These are phyloP conservation scores for Stictocephala bisonia DNA, from an alignment of 2,888 invertebrate species.

Conservation along the genomic window DNA sequence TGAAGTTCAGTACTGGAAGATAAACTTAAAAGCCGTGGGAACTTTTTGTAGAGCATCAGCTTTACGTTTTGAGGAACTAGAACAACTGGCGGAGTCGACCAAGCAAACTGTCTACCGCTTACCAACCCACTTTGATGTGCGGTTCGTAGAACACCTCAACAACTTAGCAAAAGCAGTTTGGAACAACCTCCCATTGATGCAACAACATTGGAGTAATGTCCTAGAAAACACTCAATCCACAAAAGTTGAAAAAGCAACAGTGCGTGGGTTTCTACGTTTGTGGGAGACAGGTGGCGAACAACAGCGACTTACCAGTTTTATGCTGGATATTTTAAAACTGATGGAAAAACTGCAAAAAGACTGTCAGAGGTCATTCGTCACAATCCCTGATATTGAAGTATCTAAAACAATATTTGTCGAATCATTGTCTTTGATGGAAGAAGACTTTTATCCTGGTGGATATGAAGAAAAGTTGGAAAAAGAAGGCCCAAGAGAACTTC, in stretches of 20 bases:
- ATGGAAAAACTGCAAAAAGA: slow-evolving; percentile 45
- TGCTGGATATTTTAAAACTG: slow-evolving; percentile 35
- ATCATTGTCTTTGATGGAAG: slow-evolving; percentile 26
- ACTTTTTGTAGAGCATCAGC: slow-evolving; percentile 46
- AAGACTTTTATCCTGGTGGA: slow-evolving; percentile 6
- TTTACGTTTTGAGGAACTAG: slow-evolving; percentile 16
- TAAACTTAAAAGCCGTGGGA: slow-evolving; percentile 39
- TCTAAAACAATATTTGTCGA: slow-evolving; percentile 36
- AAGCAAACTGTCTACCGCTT: slow-evolving; percentile 34
- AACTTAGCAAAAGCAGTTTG: slow-evolving; percentile 45
- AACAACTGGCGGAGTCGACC: slow-evolving; percentile 29
- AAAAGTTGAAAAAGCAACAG: slow-evolving; percentile 46
- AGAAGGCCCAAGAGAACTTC: background rate
- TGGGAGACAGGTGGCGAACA: slow-evolving; percentile 37
- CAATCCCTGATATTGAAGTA: slow-evolving; percentile 39
- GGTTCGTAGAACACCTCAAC: slow-evolving; percentile 45
- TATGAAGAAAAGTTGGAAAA: slow-evolving; percentile 11
- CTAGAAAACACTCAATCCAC: slow-evolving; percentile 26
- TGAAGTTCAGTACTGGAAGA: slow-evolving; percentile 44
- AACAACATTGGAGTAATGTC: background rate
- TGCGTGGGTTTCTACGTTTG: slow-evolving; percentile 30
- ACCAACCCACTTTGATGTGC: slow-evolving; percentile 38
- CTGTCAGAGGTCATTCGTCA: slow-evolving; percentile 15
- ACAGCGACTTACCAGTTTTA: slow-evolving; percentile 24
- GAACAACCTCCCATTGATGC: slow-evolving; percentile 45